Conservation (phyloP, 2,797 vertebrate genomes). For the Ataeniobius toweri region DNA sequence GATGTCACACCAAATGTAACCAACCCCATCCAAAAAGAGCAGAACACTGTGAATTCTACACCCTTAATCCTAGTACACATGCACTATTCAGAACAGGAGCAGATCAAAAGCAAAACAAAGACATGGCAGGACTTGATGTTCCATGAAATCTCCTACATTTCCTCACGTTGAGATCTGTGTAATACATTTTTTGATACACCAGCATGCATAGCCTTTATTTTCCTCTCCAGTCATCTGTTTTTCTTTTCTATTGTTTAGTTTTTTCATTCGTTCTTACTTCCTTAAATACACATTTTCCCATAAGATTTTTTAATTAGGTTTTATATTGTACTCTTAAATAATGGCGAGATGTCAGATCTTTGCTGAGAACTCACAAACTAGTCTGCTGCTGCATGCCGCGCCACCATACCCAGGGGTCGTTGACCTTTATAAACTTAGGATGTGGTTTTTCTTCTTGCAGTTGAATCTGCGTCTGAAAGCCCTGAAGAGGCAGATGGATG, state of each 20-base stretch:
- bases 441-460: slow-evolving; percentile 64
- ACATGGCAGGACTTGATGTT: no score
- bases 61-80: no score
- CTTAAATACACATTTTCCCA: neutral
- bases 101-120: no score
- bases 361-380: neutral
- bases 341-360: neutral
- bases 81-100: no score
- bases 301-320: neutral
- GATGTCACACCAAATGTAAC: no score
- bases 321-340: neutral
- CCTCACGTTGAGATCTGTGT: no score
- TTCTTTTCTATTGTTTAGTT: neutral
- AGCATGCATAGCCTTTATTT: neutral
- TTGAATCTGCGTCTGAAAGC: slow-evolving; percentile 94
- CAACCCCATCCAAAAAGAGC: no score
- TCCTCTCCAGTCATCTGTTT: neutral
- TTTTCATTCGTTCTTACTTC: neutral
- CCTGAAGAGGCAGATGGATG: slow-evolving; percentile 95
- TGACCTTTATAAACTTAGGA: no score
- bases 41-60: no score
- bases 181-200: no score
- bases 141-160: no score
- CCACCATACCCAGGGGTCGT: neutral
- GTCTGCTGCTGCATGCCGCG: neutral